Evolutionary conservation across 2,113 vertebrate species (phyloP).

Genomic region (Menidia beryllina): DNA sequence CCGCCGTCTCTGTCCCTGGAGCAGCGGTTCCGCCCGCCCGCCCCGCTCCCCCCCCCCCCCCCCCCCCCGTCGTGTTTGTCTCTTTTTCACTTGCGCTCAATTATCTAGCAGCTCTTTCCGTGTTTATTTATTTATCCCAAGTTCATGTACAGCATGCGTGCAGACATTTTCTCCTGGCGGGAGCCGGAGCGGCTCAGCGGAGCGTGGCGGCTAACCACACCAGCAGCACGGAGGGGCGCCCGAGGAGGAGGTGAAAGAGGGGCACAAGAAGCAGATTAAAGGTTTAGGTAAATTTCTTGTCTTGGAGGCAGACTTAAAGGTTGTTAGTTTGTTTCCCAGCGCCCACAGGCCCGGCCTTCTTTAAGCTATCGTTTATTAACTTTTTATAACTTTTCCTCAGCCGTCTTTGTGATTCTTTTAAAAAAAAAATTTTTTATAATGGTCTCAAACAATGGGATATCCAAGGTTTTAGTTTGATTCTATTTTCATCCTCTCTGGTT

Average conservation of each 20-base stretch:
- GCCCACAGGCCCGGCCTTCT: constrained; percentile 1
- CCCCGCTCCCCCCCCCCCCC: constrained; percentile 35
- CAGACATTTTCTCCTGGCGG: constrained; percentile 87
- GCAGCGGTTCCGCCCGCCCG: constrained; percentile 82
- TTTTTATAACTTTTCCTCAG: too few species aligned
- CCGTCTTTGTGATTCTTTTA: neutral
- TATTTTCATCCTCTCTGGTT: neutral
- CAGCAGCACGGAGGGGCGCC: constrained; percentile 64
- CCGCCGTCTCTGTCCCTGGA: constrained; percentile 77
- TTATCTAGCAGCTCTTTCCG: constrained; percentile 92
- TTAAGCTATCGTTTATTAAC: constrained; percentile 25
- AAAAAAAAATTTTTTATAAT: neutral
- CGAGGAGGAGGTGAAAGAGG: constrained; percentile 30
- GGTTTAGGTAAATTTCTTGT: constrained; percentile 50
- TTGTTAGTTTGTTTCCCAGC: constrained; percentile 58
- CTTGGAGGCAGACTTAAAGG: constrained; percentile 59
- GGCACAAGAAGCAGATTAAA: constrained; percentile 58
- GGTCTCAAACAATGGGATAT: neutral
- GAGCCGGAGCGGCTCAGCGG: constrained; percentile 79
- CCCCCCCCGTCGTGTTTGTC: constrained; percentile 16
- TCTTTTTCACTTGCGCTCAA: constrained; percentile 84
- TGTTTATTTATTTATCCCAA: constrained; percentile 96
- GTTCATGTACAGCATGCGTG: constrained; percentile 90
- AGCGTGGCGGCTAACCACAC: constrained; percentile 87
- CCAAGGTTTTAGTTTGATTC: neutral